Percentiles rank a stretch among this genome's conserved stretches.
Conservation (phyloP, 2,113 vertebrate genomes). For the Brachirus orientalis region DNA sequence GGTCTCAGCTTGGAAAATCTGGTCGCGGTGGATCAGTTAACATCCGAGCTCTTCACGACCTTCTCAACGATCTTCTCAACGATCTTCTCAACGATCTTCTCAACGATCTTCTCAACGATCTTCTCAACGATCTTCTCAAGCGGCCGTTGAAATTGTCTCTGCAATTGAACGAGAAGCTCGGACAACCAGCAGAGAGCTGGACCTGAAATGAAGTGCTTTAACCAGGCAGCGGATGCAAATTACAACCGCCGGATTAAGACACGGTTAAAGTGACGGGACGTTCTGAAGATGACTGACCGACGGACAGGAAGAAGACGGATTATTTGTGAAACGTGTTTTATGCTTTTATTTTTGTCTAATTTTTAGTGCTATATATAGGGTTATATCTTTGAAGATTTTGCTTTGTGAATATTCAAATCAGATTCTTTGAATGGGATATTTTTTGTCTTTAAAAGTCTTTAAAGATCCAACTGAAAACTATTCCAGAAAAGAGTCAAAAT, state of each 20-base stretch:
- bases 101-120: conserved; percentile 30
- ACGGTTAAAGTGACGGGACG: too few relatives aligned
- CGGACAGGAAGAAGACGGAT: too few relatives aligned
- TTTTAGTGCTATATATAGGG: too few relatives aligned
- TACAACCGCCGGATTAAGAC: conserved; percentile 12
- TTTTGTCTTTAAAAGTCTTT: too few relatives aligned
- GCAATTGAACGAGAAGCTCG: conserved; percentile 46
- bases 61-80: conserved; percentile 31
- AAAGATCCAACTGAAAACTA: too few relatives aligned
- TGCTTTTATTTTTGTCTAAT: too few relatives aligned
- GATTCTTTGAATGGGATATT: too few relatives aligned
- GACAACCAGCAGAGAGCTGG: conserved; percentile 23
- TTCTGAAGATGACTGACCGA: too few relatives aligned
- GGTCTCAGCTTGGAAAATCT: conserved; percentile 8
- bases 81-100: conserved; percentile 27
- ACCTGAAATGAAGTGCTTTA: neutral
- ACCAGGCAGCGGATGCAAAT: conserved; percentile 33
- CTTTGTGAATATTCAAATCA: too few relatives aligned
- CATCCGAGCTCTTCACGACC: conserved; percentile 19
- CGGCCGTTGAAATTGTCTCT: conserved; percentile 19
- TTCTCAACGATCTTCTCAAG: conserved; percentile 30
- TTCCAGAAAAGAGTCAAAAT: too few relatives aligned
- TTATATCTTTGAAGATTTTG: too few relatives aligned
- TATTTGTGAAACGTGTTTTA: too few relatives aligned
- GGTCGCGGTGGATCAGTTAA: conserved; percentile 19